phyloP scores from a whole-genome alignment of 2,113 vertebrate genomes.

The Hydrochoerus hydrochaeris region DNA sequence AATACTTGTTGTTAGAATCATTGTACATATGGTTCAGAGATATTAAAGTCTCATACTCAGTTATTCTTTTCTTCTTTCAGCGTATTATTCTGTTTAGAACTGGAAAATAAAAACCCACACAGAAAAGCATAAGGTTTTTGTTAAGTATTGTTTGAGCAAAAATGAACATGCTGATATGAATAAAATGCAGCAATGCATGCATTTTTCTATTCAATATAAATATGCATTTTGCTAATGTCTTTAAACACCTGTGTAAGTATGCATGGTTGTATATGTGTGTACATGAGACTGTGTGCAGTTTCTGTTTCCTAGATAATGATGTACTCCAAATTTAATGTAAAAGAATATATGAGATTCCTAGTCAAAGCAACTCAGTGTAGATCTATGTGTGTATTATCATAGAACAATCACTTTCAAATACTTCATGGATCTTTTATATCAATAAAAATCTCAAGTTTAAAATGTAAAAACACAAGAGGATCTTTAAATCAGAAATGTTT shows the following conservation, averaged over 20 bases:
- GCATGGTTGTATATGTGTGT: accelerated
- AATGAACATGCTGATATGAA: background rate
- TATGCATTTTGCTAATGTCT: background rate
- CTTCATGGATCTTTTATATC: background rate
- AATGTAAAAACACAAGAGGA: background rate
- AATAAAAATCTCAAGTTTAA: background rate
- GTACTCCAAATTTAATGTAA: background rate
- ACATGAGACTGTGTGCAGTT: background rate
- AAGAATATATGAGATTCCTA: background rate
- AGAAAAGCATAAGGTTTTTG: background rate
- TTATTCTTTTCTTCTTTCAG: background rate
- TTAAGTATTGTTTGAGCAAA: background rate
- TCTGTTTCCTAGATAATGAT: background rate
- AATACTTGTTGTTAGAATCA: background rate
- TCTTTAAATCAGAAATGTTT: background rate
- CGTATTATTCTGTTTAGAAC: background rate
- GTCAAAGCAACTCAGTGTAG: background rate
- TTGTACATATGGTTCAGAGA: background rate
- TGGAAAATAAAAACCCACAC: background rate
- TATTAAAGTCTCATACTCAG: background rate
- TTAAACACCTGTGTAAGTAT: background rate
- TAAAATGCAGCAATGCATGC: background rate
- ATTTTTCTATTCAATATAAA: background rate
- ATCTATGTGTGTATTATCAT: background rate
- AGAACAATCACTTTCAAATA: background rate